These are phyloP conservation scores for Eucriotettix oculatus DNA, from an alignment of 2,888 invertebrate genomes.

Conservation along the genomic window DNA sequence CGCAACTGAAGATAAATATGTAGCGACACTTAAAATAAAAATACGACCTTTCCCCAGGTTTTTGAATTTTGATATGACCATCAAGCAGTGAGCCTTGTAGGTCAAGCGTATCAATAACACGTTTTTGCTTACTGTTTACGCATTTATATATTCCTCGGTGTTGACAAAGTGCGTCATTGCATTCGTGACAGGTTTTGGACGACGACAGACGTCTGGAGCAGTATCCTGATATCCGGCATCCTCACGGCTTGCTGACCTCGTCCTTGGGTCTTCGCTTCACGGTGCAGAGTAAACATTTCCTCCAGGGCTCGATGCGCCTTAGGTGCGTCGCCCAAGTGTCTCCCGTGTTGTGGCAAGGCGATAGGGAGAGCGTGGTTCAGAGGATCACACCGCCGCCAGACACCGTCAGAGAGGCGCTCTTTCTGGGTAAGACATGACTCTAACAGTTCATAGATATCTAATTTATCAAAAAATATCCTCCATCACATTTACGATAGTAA, in stretches of 20 bases:
- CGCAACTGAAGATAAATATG: no score
- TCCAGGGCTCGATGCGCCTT: conserved; percentile 40
- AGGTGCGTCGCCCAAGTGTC: conserved; percentile 43
- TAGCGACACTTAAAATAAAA: no score
- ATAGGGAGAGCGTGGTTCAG: conserved; percentile 38
- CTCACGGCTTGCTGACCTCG: conserved; percentile 38
- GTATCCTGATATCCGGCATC: conserved; percentile 35
- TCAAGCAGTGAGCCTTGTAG: no score
- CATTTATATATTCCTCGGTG: no score
- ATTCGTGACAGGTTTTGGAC: conserved; percentile 32
- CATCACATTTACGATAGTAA: no score
- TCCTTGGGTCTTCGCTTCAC: conserved; percentile 38
- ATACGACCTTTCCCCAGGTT: no score
- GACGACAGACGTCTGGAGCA: conserved; percentile 29
- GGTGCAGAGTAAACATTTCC: conserved; percentile 37
- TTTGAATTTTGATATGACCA: no score
- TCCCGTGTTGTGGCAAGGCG: conserved; percentile 40
- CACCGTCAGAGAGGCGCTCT: conserved; percentile 38
- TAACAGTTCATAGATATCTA: no score
- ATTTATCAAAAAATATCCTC: no score
- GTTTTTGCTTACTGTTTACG: no score
- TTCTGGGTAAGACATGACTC: conserved; percentile 34
- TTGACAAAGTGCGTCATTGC: no score
- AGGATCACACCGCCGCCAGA: conserved; percentile 36
- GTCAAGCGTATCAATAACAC: no score